Evolutionary conservation across 2,888 invertebrate genomes (phyloP), one percentile per base, ranked within the genome.

Genomic region (Piscicola geometra): DNA sequence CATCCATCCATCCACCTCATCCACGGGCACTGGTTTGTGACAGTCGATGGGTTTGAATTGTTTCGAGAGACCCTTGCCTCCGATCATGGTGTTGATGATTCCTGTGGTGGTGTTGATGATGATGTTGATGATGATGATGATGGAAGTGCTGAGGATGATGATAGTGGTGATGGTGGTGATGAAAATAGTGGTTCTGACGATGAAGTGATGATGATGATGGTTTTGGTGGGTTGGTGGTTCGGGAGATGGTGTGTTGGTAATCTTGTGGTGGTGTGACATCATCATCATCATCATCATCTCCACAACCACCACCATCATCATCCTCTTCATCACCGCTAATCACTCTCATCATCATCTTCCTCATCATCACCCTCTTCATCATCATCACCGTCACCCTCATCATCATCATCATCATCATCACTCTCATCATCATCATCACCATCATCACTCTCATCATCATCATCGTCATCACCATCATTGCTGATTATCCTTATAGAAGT

Each of bases 21-120:
- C 91, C 3, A 93, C 92, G 79, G 92, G 89, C 80, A 94, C 90
- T 0, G 93, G 93, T 71, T 93, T 93, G 52, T 90, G 89, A 84
- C 96, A 96, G 0, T 95, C 94, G 32, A 94, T 92, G 0, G 94
- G 94, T 80, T 92, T 91, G 94, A 94, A 96, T 82, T 93, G 92
- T 83, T 93, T 92, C 82, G 94, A 93, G 86, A 95, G 95, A 1
- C 93, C 93, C 84, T 96, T 95, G 84, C 93, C 93, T 21, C 97
- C 97, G 75, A 97, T 93, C 80, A 98, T 87, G 0, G 97, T 98
- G 81, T 93, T 92, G 80, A 98, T 96, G 73, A 93, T 90, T 64
- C 94, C 94, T 83, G 94, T 93, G 25, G 15, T 9, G 41, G 15
- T 9, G 41, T 9, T 9, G 41, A 5, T 5, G 41, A 41, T 5